Conservation (phyloP, 2,797 vertebrate genomes). For the Enteromius mattozi region DNA sequence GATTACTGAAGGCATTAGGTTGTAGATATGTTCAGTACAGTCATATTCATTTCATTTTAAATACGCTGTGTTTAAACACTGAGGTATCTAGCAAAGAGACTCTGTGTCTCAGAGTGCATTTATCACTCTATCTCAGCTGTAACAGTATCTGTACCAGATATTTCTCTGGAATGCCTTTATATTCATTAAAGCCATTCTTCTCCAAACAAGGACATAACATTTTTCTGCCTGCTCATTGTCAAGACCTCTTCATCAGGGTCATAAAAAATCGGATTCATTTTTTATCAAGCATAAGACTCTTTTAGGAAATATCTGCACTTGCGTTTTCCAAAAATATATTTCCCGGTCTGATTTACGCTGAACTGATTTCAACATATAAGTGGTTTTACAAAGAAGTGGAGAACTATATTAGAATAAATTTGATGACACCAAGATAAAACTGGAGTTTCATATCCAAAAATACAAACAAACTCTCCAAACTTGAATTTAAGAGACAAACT, state of each 20-base stretch:
- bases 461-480: background rate
- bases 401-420: background rate
- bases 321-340: background rate
- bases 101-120: conserved; percentile 18
- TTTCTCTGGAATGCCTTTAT: conserved; percentile 38
- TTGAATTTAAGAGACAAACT: background rate
- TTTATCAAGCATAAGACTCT: background rate
- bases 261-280: background rate
- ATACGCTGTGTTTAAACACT: conserved; percentile 29
- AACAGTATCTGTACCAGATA: conserved; percentile 44
- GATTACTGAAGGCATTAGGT: conserved; percentile 62
- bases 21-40: conserved; percentile 9
- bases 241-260: background rate
- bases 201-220: conserved; percentile 33
- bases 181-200: conserved; percentile 42
- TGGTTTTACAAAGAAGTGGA: background rate
- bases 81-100: conserved; percentile 27
- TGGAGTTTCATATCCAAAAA: background rate
- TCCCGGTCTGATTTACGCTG: background rate
- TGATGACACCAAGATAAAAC: background rate
- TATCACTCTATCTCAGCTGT: conserved; percentile 42
- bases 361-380: background rate
- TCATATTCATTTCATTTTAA: conserved; percentile 26
- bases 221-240: conserved; percentile 16
- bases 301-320: background rate